These are phyloP conservation scores for Australoheros facetus DNA, from an alignment of 2,797 vertebrate species.

Conservation along the genomic window DNA sequence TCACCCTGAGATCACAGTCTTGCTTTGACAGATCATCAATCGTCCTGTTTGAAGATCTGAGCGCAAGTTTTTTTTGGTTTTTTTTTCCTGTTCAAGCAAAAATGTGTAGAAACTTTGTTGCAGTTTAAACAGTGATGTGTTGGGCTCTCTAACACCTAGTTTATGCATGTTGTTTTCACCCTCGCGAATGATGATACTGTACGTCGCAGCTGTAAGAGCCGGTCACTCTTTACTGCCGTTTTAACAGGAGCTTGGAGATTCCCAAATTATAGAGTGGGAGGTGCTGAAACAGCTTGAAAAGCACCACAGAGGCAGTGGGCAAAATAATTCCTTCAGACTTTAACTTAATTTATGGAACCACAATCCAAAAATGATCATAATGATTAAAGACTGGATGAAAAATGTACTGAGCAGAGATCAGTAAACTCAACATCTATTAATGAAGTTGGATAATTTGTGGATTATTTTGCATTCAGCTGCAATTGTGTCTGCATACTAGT, in stretches of 20 bases:
- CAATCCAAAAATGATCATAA: too few species aligned
- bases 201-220: not conserved
- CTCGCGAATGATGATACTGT: not conserved
- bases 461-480: not conserved
- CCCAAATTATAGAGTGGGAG: not conserved
- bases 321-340: not conserved
- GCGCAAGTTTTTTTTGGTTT: not conserved
- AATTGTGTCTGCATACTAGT: too few species aligned
- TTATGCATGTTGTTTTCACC: not conserved
- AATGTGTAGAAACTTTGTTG: not conserved
- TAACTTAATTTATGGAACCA: not conserved
- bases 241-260: not conserved
- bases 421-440: not conserved
- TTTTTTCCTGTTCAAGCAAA: not conserved
- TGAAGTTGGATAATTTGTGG: not conserved
- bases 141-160: not conserved
- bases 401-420: not conserved
- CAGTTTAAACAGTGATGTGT: not conserved
- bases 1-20: not conserved
- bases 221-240: not conserved
- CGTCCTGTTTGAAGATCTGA: constrained; percentile 3
- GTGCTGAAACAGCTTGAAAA: not conserved
- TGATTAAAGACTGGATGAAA: not conserved
- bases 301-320: not conserved
- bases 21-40: constrained; percentile 17